A percentile compares a stretch with the other conserved stretches of the same genome.
Conservation (phyloP, 2,888 invertebrate species). For the Drosophila seclusa region DNA sequence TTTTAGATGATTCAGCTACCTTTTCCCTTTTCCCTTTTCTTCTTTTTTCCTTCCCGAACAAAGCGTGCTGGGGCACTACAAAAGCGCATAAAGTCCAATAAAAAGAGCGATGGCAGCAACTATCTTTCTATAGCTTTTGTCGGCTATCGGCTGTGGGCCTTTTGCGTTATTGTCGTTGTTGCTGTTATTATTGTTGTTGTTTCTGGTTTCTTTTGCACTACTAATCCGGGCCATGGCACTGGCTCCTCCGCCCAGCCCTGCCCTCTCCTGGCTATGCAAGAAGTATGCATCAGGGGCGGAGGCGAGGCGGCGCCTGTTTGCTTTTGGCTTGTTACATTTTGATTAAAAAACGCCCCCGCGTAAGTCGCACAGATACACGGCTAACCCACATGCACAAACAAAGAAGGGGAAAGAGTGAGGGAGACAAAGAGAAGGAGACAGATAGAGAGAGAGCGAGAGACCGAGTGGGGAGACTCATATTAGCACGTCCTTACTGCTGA, state of each 20-base stretch:
- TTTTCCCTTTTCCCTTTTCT: conserved; percentile 15
- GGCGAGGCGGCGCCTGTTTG: conserved; percentile 65
- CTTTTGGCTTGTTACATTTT: conserved; percentile 81
- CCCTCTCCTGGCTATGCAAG: conserved; percentile 17
- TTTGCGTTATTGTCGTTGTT: conserved; percentile 34
- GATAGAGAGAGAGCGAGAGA: background rate
- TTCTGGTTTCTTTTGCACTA: conserved; percentile 72
- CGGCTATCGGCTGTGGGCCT: conserved; percentile 71
- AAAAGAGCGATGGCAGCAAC: conserved; percentile 76
- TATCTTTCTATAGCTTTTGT: conserved; percentile 74
- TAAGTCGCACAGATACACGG: conserved; percentile 62
- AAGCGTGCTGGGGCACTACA: conserved; percentile 52
- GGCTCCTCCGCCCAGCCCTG: conserved; percentile 17
- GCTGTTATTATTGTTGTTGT: conserved; percentile 39
- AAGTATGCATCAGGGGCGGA: conserved; percentile 8
- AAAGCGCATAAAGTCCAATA: conserved; percentile 81
- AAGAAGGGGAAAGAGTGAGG: background rate
- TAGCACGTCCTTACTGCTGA: conserved; percentile 20
- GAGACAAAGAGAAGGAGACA: background rate
- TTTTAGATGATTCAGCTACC: conserved; percentile 69
- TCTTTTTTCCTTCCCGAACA: conserved; percentile 27
- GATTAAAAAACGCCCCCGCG: conserved; percentile 80
- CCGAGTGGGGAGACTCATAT: conserved; percentile 24
- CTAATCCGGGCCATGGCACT: conserved; percentile 72
- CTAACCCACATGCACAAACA: conserved; percentile 44